These are phyloP conservation scores for Perognathus longimembris DNA, from an alignment of 2,113 vertebrate genomes.

Conservation along the genomic window DNA sequence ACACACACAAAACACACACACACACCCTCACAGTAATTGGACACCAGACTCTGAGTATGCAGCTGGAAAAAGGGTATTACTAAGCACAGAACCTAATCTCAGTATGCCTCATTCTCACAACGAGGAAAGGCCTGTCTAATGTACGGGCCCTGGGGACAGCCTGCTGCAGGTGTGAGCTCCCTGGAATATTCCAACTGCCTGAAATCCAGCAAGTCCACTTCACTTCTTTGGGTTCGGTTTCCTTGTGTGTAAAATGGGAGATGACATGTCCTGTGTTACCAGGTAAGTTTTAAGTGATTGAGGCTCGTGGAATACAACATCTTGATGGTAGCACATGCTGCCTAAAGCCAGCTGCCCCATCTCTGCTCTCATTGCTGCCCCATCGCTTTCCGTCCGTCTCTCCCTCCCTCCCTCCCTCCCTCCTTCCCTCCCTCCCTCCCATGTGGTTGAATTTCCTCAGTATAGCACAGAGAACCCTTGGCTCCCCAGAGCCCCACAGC, in stretches of 20 bases:
- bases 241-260: not conserved
- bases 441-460: not conserved
- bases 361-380: not conserved
- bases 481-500: not conserved
- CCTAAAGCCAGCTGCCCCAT: too few relatives aligned
- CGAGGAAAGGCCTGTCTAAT: not conserved
- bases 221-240: not conserved
- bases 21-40: not conserved
- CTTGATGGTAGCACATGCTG: too few relatives aligned
- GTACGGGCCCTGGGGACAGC: not conserved
- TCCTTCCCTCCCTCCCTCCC: too few relatives aligned
- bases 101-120: accelerated
- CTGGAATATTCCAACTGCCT: not conserved
- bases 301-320: not conserved
- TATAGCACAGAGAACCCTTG: not conserved
- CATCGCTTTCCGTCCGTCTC: accelerated
- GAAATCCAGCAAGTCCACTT: not conserved
- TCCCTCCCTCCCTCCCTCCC: not conserved
- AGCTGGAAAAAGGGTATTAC: not conserved
- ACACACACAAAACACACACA: too few relatives aligned
- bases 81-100: not conserved
- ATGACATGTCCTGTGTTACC: accelerated
- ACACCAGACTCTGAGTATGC: not conserved
- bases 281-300: not conserved
- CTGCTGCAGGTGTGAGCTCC: not conserved